phyloP scores from a whole-genome alignment of 2,888 invertebrate species.

The Tortricodes alternella region DNA sequence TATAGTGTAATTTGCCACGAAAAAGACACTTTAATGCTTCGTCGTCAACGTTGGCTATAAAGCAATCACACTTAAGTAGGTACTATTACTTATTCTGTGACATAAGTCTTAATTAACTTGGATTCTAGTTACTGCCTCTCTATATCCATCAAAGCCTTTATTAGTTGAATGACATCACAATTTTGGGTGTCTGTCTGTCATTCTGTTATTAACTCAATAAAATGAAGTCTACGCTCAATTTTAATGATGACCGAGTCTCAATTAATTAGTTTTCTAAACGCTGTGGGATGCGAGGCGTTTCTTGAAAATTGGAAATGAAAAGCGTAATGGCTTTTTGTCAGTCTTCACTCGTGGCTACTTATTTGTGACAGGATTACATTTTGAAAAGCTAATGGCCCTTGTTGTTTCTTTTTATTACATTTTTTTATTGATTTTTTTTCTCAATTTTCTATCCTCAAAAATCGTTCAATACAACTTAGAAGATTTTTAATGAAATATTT shows the following conservation, averaged over 20 bases:
- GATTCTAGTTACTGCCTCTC: background rate
- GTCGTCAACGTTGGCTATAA: too few relatives aligned
- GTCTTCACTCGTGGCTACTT: constrained; percentile 3
- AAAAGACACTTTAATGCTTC: too few relatives aligned
- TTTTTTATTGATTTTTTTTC: too few relatives aligned
- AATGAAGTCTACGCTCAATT: constrained; percentile 9
- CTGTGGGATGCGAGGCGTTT: constrained; percentile 44
- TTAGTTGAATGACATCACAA: background rate
- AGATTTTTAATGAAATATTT: too few relatives aligned
- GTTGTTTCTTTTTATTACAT: background rate
- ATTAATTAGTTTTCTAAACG: constrained; percentile 48
- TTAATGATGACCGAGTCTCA: constrained; percentile 30
- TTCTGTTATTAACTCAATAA: constrained; percentile 2
- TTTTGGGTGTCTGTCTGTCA: constrained; percentile 3
- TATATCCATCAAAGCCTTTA: background rate
- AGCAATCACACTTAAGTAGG: too few relatives aligned
- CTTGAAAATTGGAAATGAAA: constrained; percentile 20
- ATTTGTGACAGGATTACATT: constrained; percentile 3
- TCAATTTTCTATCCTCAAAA: too few relatives aligned
- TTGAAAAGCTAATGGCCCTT: background rate
- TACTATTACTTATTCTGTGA: too few relatives aligned
- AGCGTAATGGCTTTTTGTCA: constrained; percentile 12
- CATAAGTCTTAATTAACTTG: too few relatives aligned
- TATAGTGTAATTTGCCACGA: too few relatives aligned
- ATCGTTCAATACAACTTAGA: too few relatives aligned